These are phyloP conservation scores for Oscheius myriophilus DNA, from an alignment of 2,888 invertebrate genomes.

Conservation along the genomic window DNA sequence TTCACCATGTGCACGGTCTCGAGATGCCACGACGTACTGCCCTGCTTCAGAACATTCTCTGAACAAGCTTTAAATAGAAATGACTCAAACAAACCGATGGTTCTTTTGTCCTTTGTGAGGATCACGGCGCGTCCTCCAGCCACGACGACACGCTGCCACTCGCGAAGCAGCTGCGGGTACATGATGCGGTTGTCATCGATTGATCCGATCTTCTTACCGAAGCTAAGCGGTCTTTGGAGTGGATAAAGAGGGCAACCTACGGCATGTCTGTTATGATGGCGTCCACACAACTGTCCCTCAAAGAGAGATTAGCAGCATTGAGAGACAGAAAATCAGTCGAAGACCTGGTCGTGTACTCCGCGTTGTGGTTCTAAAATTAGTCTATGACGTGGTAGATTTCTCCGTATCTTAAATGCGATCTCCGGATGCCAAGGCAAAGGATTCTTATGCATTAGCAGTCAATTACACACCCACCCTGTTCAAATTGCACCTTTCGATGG, in stretches of 20 bases:
- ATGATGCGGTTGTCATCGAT: constrained; percentile 75
- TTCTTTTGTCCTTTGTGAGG: constrained; percentile 46
- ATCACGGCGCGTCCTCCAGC: constrained; percentile 39
- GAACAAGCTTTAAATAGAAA: background rate
- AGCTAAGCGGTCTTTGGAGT: no score
- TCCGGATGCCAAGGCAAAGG: no score
- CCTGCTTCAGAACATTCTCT: constrained; percentile 24
- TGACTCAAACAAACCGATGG: constrained; percentile 32
- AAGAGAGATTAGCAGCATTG: constrained; percentile 74
- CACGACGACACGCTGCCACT: constrained; percentile 42
- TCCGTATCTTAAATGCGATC: no score
- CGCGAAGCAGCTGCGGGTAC: constrained; percentile 74
- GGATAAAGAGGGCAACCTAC: constrained; percentile 10
- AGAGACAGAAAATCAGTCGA: constrained; percentile 67
- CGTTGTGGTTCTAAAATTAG: background rate
- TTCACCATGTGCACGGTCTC: background rate
- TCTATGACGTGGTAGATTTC: no score
- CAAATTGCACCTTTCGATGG: constrained; percentile 70
- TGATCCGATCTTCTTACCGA: constrained; percentile 71
- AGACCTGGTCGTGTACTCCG: constrained; percentile 1
- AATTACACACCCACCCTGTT: constrained; percentile 26
- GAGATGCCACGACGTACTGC: constrained; percentile 1
- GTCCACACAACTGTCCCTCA: constrained; percentile 74
- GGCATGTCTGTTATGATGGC: constrained; percentile 76
- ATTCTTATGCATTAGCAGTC: background rate